Evolutionary conservation across 2,888 invertebrate genomes (phyloP), one percentile per base, ranked within the genome.

Genomic region (Troglohyphantes excavatus): DNA sequence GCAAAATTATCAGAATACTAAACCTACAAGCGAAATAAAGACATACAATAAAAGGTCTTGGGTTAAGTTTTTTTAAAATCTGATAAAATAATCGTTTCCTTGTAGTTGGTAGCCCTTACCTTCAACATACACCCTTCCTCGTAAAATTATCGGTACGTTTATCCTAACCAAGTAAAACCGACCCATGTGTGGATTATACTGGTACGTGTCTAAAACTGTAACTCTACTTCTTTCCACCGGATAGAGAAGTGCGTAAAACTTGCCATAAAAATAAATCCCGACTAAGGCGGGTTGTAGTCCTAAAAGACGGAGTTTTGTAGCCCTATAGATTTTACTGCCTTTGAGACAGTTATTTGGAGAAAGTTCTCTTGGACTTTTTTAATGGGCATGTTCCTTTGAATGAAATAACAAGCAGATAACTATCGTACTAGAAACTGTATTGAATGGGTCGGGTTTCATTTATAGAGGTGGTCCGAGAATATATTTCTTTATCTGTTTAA

Each of bases 251-350:
- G 13, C 7, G 26, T 65, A 65, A 65, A 65, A 65, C 13, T 26
- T 65, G 26, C 26, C 65, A 26, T 65, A 65, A 65, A 65, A 65
- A 65, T 65, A 65, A 65, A 65, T 65, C 65, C 65, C 21, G 65
- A 23, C 9, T 13, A 65, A 23, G 65, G 26, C 26, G 26, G 65
- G 6, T 23, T 65, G 65, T 65, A 65, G 65, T 65, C 65, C 65
- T 65, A 23, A 65, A 65, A 65, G 23, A 21, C 26, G 13, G 26
- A 26, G 65, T 26, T 65, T 65, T 65, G 65, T 65, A 21, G 13
- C 13, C 65, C 26, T 65, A 65, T 23, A 65, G 13, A 65, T 65
- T 65, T 65, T 65, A 65, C 65, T 65, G 26, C 65, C 26, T 26
- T 21, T 33, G 26, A 26, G 65, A 13, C 26, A 65, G 65, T 65